Evolutionary conservation across 2,113 vertebrate genomes (phyloP), one percentile per base, ranked within the genome.

Genomic region (Aegithalos caudatus): DNA sequence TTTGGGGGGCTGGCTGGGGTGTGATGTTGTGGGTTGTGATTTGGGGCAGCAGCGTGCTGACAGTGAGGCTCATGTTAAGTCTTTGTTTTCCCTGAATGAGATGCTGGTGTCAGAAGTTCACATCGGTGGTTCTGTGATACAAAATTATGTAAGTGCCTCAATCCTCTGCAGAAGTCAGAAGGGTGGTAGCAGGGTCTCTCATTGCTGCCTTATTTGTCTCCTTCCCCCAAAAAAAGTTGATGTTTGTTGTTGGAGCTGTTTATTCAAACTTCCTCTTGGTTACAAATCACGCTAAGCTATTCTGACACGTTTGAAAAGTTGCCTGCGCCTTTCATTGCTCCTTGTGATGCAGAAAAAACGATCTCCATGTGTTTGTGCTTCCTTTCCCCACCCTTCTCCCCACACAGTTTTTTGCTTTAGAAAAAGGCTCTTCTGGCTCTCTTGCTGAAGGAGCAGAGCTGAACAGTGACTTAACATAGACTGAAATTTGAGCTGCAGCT

Each of bases 401-500:
- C 7, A 40, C 16, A 78, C 9, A 16, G 4, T 47, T 90, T 91
- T 96, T 73, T 57, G 20, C 86, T 88, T 95, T 87, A 95, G 60
- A 89, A 69, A 62, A 88, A 61, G 45, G 20, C 85, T 86, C 70
- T 93, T 74, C 93, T 91, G 94, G 73, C 88, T 93, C 77, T 70
- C 65, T 76, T 66, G 67, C 65, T 78, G 73, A 71, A 92, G 78
- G 94, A 84, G 48, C 18, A 51, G 92, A 96, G 76, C 77, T 92
- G 74, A 94, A 38, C 73, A 86, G 88, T 91, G 82, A 90, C 97
- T 95, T 93, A 64, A 89, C 91, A 38, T 78, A 64, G 81, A 72
- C 89, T 96, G 97, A 97, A 97, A 97, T 92, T 76, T 88, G 96
- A 97, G 92, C 93, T 93, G 95, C 70, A 73, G 94, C 96, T 95